A percentile compares a stretch with the other conserved stretches of the same genome.
phyloP scores from a whole-genome alignment of 2,888 invertebrate genomes.

The Uloborus plumipes region DNA sequence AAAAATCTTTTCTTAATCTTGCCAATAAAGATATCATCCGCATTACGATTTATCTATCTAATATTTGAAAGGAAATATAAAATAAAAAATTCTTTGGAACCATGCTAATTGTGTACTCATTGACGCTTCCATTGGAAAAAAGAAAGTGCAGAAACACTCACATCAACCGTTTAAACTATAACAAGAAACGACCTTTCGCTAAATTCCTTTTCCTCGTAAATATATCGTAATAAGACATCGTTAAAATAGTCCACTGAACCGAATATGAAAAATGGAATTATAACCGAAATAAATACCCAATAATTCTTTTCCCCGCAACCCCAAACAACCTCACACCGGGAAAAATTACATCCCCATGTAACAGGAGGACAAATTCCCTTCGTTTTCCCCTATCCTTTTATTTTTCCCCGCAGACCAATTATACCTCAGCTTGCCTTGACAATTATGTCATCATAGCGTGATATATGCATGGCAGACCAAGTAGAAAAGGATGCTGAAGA shows the following conservation, averaged over 20 bases:
- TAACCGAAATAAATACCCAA: slow-evolving; percentile 53
- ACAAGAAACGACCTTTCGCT: background rate
- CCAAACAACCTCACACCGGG: slow-evolving; percentile 50
- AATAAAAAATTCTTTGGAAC: too few species aligned
- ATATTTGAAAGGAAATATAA: too few species aligned
- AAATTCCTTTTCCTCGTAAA: slow-evolving; percentile 17
- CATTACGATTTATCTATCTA: too few species aligned
- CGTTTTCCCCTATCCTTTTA: too few species aligned
- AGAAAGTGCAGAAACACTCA: too few species aligned
- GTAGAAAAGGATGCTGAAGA: slow-evolving; percentile 22
- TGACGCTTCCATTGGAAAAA: too few species aligned
- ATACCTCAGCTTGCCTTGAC: slow-evolving; percentile 43
- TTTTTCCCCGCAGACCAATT: slow-evolving; percentile 38
- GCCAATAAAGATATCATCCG: too few species aligned
- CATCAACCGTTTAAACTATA: too few species aligned
- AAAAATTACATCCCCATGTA: slow-evolving; percentile 55
- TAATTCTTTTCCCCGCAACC: slow-evolving; percentile 43
- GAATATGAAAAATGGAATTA: slow-evolving; percentile 50
- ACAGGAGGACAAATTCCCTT: background rate
- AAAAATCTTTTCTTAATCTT: too few species aligned
- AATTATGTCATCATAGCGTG: slow-evolving; percentile 43
- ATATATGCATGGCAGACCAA: slow-evolving; percentile 30
- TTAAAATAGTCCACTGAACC: slow-evolving; percentile 59
- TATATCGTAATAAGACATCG: slow-evolving; percentile 59
- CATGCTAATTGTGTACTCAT: too few species aligned